Conservation (phyloP, 2,888 invertebrate species). For the Neoscelio sp. region DNA sequence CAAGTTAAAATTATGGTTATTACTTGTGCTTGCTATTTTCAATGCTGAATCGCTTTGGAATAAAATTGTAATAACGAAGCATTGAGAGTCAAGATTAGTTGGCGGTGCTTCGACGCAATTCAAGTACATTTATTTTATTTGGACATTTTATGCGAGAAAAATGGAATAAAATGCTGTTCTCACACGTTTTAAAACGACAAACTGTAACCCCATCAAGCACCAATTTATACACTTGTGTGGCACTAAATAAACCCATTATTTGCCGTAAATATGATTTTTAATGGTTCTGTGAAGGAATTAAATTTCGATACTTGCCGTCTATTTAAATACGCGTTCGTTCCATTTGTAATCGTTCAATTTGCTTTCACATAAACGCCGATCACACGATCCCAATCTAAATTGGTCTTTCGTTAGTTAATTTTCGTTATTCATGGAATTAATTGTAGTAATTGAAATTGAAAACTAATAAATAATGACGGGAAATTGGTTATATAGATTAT, state of each 20-base stretch:
- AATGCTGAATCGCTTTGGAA: conserved; percentile 27
- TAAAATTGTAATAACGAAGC: conserved; percentile 53
- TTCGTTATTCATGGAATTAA: neutral
- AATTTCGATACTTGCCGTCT: conserved; percentile 14
- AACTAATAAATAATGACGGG: conserved; percentile 17
- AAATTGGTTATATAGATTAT: too few species aligned
- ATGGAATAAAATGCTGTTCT: conserved; percentile 31
- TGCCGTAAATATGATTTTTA: conserved; percentile 6
- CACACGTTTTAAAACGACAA: conserved; percentile 25
- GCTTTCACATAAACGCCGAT: conserved; percentile 10
- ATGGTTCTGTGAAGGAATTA: neutral
- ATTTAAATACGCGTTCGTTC: conserved; percentile 8
- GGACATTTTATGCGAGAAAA: conserved; percentile 17
- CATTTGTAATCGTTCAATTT: conserved; percentile 24
- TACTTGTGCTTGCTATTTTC: conserved; percentile 43
- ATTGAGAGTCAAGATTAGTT: conserved; percentile 49
- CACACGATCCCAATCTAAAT: conserved; percentile 6
- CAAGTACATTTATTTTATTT: conserved; percentile 27
- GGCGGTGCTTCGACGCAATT: conserved; percentile 18
- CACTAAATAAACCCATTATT: conserved; percentile 1
- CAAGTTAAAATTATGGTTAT: conserved; percentile 56
- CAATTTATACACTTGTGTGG: conserved; percentile 9
- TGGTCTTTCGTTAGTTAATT: conserved; percentile 1
- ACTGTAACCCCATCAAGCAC: conserved; percentile 8
- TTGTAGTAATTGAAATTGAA: conserved; percentile 1